phyloP scores from a whole-genome alignment of 2,888 invertebrate species.

The Labia minor region DNA sequence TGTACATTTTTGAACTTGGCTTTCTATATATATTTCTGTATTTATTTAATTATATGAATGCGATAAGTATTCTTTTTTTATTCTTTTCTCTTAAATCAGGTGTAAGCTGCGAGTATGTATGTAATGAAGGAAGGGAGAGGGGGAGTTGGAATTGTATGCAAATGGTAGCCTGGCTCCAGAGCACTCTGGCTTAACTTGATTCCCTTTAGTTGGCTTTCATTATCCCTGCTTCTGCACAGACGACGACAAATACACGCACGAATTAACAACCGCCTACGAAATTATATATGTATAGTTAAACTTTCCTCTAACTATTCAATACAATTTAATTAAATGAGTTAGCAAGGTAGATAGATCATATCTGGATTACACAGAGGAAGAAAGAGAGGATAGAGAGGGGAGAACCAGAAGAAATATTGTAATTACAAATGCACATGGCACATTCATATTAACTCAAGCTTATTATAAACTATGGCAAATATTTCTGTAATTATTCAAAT shows the following conservation, averaged over 20 bases:
- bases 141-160: background rate
- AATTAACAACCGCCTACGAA: constrained; percentile 13
- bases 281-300: constrained; percentile 13
- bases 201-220: constrained; percentile 13
- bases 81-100: no score
- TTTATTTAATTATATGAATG: no score
- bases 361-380: background rate
- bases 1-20: no score
- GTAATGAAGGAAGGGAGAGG: background rate
- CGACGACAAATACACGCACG: constrained; percentile 7
- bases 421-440: background rate
- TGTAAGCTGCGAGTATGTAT: no score
- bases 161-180: background rate
- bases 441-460: no score
- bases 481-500: no score
- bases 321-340: constrained; percentile 7
- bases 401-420: background rate
- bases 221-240: background rate
- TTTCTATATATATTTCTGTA: no score
- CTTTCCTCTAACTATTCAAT: constrained; percentile 1
- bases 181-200: background rate
- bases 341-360: constrained; percentile 1
- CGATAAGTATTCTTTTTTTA: no score
- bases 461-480: no score
- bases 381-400: background rate